Conservation (phyloP, 2,797 vertebrate genomes). For the Thamnophis elegans region DNA sequence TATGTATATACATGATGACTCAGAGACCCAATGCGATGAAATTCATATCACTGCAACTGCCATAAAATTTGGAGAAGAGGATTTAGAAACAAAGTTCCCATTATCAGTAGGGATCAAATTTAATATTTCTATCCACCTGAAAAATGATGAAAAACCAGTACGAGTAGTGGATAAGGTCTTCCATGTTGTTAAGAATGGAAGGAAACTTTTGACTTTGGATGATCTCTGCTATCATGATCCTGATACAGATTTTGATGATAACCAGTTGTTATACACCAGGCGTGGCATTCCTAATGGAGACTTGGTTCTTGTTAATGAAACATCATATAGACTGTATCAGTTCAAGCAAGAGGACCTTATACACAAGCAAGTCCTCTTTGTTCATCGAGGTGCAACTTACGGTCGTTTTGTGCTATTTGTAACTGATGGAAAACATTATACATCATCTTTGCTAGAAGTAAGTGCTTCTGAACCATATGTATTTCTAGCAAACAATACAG, state of each 20-base stretch:
- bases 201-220: slow-evolving; percentile 79
- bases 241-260: slow-evolving; percentile 85
- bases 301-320: slow-evolving; percentile 82
- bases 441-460: slow-evolving; percentile 83
- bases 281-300: slow-evolving; percentile 88
- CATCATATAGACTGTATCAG: slow-evolving; percentile 80
- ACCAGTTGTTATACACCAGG: slow-evolving; percentile 81
- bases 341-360: slow-evolving; percentile 84
- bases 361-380: slow-evolving; percentile 81
- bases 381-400: slow-evolving; percentile 78
- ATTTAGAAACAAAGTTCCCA: slow-evolving; percentile 17
- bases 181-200: slow-evolving; percentile 78
- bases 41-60: slow-evolving; percentile 80
- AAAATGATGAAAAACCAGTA: slow-evolving; percentile 89
- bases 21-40: slow-evolving; percentile 80
- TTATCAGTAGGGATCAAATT: slow-evolving; percentile 75
- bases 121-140: slow-evolving; percentile 78
- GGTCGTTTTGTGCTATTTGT: slow-evolving; percentile 88
- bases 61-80: slow-evolving; percentile 50
- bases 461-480: slow-evolving; percentile 82
- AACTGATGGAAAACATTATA: slow-evolving; percentile 86
- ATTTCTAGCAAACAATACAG: slow-evolving; percentile 79
- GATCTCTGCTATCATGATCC: slow-evolving; percentile 85
- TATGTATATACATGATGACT: slow-evolving; percentile 87
- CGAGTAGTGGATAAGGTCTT: slow-evolving; percentile 84